These are phyloP conservation scores for Pitta sordida DNA, from an alignment of 2,113 vertebrate genomes.

Conservation along the genomic window DNA sequence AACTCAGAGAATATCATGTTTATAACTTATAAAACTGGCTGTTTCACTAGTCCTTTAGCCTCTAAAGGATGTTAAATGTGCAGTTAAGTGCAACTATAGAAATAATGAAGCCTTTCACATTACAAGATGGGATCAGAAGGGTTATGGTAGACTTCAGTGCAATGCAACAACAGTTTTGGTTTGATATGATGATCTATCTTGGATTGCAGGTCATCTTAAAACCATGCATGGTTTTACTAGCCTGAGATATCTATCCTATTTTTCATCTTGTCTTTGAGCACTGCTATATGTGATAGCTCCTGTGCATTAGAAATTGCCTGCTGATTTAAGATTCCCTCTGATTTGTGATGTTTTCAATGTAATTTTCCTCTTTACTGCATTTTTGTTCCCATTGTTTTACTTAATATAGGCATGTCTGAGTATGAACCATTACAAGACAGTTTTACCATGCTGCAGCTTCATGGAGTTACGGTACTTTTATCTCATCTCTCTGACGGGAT, in stretches of 20 bases:
- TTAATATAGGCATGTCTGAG: not conserved
- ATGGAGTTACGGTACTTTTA: not conserved
- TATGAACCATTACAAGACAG: not conserved
- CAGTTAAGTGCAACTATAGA: not conserved
- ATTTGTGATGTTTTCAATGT: not conserved
- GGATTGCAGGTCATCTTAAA: not conserved
- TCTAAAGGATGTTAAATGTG: not conserved
- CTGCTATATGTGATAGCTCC: not conserved
- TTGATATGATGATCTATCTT: not conserved
- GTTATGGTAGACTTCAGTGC: not conserved
- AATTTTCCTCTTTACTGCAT: not conserved
- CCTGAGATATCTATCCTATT: not conserved
- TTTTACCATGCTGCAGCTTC: not conserved
- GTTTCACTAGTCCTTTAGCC: not conserved
- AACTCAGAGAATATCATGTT: constrained; percentile 20
- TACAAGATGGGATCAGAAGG: not conserved
- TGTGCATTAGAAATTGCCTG: not conserved
- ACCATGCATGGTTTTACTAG: not conserved
- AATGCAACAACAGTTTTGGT: not conserved
- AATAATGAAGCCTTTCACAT: not conserved
- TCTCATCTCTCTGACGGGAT: not conserved
- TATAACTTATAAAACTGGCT: not conserved
- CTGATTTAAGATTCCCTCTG: not conserved
- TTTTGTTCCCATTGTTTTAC: not conserved
- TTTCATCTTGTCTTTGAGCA: not conserved